A percentile compares a stretch with the other conserved stretches of the same genome.
phyloP scores from a whole-genome alignment of 2,888 invertebrate species.

The Ectemnius lituratus region DNA sequence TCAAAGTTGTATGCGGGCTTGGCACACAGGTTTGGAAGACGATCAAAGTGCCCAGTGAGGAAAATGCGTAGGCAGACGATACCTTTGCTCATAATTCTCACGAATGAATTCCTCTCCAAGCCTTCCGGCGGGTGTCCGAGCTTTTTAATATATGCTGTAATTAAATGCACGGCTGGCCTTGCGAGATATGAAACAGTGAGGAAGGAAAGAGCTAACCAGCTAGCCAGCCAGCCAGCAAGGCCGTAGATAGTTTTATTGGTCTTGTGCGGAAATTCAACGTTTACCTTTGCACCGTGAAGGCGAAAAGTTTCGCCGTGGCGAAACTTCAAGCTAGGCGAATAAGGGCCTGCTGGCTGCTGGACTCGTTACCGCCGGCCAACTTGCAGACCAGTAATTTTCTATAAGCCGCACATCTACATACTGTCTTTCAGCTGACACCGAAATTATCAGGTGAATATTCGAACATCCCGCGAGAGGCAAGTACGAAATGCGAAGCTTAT shows the following conservation, averaged over 20 bases:
- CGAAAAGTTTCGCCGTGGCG: slow-evolving; percentile 24
- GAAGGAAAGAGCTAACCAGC: not conserved
- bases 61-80: not conserved
- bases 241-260: slow-evolving; percentile 34
- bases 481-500: no score
- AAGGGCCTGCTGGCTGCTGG: slow-evolving; percentile 17
- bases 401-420: slow-evolving; percentile 16
- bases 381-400: slow-evolving; percentile 17
- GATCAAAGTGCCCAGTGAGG: not conserved
- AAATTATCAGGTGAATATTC: no score
- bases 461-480: no score
- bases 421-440: no score
- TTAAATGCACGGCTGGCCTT: slow-evolving; percentile 16
- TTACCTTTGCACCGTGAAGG: slow-evolving; percentile 37
- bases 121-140: not conserved
- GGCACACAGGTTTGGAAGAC: not conserved
- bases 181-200: slow-evolving; percentile 27
- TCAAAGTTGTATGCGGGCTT: not conserved
- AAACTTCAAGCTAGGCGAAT: slow-evolving; percentile 31
- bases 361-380: slow-evolving; percentile 8
- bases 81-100: not conserved
- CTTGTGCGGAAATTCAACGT: slow-evolving; percentile 37
- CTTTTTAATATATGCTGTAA: slow-evolving; percentile 12
- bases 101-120: not conserved
- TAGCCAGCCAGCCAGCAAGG: no score